Conservation (phyloP, 2,888 invertebrate species). For the Drosophila atripex region DNA sequence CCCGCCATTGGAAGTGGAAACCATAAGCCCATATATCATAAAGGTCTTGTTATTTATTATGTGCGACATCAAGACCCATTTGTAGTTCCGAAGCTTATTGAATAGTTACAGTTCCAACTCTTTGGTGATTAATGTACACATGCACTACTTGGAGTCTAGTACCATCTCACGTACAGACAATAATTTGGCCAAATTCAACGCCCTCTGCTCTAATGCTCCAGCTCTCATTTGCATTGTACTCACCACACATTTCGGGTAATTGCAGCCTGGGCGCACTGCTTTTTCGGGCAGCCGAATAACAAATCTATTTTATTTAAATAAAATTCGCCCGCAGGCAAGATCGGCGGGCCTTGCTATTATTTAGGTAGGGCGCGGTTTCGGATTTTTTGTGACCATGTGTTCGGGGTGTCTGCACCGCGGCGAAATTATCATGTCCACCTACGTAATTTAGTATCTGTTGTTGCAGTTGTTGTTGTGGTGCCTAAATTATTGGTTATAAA, state of each 20-base stretch:
- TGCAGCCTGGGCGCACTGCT: conserved; percentile 56
- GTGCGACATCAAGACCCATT: conserved; percentile 1
- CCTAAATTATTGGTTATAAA: conserved; percentile 78
- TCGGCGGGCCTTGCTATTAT: conserved; percentile 56
- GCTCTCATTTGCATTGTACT: conserved; percentile 51
- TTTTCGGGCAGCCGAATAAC: conserved; percentile 53
- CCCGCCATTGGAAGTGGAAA: neutral
- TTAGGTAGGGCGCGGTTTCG: conserved; percentile 76
- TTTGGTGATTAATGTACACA: too few species aligned
- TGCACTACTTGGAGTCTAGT: neutral
- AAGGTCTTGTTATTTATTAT: conserved; percentile 12
- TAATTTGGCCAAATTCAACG: conserved; percentile 12
- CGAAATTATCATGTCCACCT: conserved; percentile 78
- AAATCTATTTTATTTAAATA: conserved; percentile 80
- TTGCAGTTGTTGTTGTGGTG: conserved; percentile 39
- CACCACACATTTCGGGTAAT: conserved; percentile 68
- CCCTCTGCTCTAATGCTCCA: conserved; percentile 3
- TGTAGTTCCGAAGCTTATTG: neutral
- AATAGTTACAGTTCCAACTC: neutral
- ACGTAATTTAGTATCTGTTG: conserved; percentile 74
- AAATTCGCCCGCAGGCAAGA: conserved; percentile 68
- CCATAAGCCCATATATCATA: conserved; percentile 9
- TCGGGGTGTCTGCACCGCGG: conserved; percentile 60
- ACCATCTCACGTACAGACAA: neutral
- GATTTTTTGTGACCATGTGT: conserved; percentile 43